phyloP scores from a whole-genome alignment of 2,113 vertebrate species.

The Dipodomys spectabilis region DNA sequence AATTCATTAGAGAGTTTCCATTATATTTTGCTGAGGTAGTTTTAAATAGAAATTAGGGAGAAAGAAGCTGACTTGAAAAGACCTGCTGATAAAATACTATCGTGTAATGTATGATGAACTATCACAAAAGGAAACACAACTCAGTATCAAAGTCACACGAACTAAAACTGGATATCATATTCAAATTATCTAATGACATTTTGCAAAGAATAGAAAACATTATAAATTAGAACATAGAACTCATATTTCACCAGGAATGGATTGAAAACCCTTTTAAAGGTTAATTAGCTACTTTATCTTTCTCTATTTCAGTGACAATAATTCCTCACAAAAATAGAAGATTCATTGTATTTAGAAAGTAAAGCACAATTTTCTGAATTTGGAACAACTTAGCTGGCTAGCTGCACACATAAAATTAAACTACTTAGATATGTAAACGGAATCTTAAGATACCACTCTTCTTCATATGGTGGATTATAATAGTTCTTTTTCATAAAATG shows the following conservation, averaged over 20 bases:
- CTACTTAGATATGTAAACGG: background rate
- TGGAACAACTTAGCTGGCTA: background rate
- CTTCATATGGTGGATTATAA: background rate
- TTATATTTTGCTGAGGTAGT: constrained; percentile 29
- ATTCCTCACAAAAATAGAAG: constrained; percentile 47
- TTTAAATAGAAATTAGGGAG: constrained; percentile 32
- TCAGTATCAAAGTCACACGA: constrained; percentile 39
- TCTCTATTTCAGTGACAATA: constrained; percentile 47
- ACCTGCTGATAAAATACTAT: constrained; percentile 33
- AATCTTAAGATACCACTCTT: background rate
- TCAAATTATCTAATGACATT: constrained; percentile 51
- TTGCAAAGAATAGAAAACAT: constrained; percentile 61
- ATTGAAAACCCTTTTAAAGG: constrained; percentile 60
- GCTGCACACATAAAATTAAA: background rate
- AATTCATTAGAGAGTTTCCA: background rate
- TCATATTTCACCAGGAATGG: background rate
- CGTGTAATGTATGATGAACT: background rate
- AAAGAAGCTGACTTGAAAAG: constrained; percentile 31
- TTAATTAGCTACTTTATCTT: constrained; percentile 76
- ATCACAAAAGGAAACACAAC: constrained; percentile 32
- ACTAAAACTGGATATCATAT: constrained; percentile 30
- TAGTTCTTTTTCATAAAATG: background rate
- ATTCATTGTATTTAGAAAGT: constrained; percentile 41
- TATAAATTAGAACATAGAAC: constrained; percentile 58
- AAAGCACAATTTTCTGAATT: constrained; percentile 26